Evolutionary conservation across 1,140 invertebrate genomes (phyloP).

Genomic region (Halyomorpha halys): DNA sequence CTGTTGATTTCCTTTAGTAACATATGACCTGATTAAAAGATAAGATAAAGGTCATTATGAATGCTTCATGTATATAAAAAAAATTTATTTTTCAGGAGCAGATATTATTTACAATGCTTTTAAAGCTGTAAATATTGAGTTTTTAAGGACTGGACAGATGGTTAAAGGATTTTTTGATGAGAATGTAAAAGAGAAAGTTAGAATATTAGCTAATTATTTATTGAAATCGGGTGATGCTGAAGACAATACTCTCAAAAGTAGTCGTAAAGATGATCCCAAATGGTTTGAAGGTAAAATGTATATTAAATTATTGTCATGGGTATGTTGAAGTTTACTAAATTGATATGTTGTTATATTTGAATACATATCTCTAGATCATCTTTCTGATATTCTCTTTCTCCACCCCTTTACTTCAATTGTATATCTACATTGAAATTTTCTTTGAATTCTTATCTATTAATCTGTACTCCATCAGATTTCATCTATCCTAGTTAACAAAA

Average conservation of each 20-base stretch:
- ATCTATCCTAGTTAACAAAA: too few relatives aligned
- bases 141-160: slow-evolving; percentile 25
- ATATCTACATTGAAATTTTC: too few relatives aligned
- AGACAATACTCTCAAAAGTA: slow-evolving; percentile 21
- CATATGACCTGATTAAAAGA: too few relatives aligned
- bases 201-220: slow-evolving; percentile 22
- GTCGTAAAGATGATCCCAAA: slow-evolving; percentile 28
- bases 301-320: too few relatives aligned
- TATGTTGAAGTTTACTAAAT: too few relatives aligned
- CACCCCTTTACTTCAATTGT: too few relatives aligned
- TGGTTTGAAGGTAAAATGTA: slow-evolving; percentile 28
- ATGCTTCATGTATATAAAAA: neutral
- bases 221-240: slow-evolving; percentile 1
- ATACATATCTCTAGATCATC: too few relatives aligned
- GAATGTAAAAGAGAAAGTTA: slow-evolving; percentile 31
- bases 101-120: slow-evolving; percentile 31
- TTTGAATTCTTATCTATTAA: too few relatives aligned
- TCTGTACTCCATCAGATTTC: too few relatives aligned
- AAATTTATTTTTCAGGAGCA: slow-evolving; percentile 25
- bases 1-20: slow-evolving; percentile 5
- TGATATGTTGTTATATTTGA: too few relatives aligned
- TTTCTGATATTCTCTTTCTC: too few relatives aligned
- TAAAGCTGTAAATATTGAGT: slow-evolving; percentile 28
- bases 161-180: slow-evolving; percentile 30
- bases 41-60: too few relatives aligned